A percentile compares a stretch with the other conserved stretches of the same genome.
phyloP scores from a whole-genome alignment of 2,797 vertebrate species.

The Takifugu rubripes region DNA sequence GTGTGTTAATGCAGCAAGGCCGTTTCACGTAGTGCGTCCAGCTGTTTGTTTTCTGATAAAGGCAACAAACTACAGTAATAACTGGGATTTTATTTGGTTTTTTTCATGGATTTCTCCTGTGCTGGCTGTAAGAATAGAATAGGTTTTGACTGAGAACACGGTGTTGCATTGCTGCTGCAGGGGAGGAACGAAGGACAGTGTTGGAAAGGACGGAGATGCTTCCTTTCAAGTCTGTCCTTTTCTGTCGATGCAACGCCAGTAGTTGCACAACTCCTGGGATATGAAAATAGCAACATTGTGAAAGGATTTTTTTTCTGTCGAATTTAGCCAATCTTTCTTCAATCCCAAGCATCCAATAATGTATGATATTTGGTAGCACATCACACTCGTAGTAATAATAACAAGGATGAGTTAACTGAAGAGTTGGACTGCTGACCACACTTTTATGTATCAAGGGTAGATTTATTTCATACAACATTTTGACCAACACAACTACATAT shows the following conservation, averaged over 20 bases:
- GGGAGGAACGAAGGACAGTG: slow-evolving; percentile 9
- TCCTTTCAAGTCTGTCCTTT: slow-evolving; percentile 24
- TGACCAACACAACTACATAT: too few species aligned
- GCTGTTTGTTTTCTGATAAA: too few species aligned
- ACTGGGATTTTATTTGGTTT: slow-evolving; percentile 2
- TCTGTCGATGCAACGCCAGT: slow-evolving; percentile 40
- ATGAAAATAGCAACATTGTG: slow-evolving; percentile 26
- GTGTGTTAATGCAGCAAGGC: slow-evolving; percentile 21
- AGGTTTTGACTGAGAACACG: slow-evolving; percentile 31
- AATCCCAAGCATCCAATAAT: too few species aligned
- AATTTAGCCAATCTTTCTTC: too few species aligned
- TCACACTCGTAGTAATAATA: too few species aligned
- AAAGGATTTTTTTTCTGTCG: not conserved
- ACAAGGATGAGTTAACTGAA: too few species aligned
- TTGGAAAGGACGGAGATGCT: slow-evolving; percentile 2
- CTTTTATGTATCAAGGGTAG: too few species aligned
- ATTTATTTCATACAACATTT: too few species aligned
- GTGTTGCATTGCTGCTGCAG: slow-evolving; percentile 26
- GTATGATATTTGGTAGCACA: too few species aligned
- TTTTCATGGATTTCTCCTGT: slow-evolving; percentile 4
- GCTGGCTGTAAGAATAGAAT: slow-evolving; percentile 19
- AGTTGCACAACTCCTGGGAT: slow-evolving; percentile 21
- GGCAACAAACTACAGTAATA: too few species aligned
- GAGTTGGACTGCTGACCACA: too few species aligned
- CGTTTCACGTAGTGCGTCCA: not conserved